These are phyloP conservation scores for Dolichopus griseipennis DNA, from an alignment of 2,888 invertebrate species.

Conservation along the genomic window DNA sequence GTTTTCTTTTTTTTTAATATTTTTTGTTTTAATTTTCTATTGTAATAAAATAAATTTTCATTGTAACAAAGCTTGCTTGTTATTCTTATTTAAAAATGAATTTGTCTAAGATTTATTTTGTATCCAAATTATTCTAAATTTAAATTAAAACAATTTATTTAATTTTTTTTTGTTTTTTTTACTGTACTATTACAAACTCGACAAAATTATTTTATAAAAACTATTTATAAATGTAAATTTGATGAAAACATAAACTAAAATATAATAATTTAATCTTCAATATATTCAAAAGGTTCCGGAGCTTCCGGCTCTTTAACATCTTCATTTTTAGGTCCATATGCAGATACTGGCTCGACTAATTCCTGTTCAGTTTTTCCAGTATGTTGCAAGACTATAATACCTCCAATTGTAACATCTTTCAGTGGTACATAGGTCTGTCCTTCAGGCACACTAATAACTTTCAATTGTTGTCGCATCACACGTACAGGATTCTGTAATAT, in stretches of 20 bases:
- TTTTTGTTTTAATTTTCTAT: no score
- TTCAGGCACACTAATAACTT: slow-evolving; percentile 69
- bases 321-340: slow-evolving; percentile 81
- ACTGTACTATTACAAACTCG: no score
- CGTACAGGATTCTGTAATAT: slow-evolving; percentile 91
- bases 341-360: slow-evolving; percentile 86
- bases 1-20: no score
- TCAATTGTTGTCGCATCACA: slow-evolving; percentile 83
- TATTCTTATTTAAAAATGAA: no score
- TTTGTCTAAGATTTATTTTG: no score
- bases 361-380: slow-evolving; percentile 68
- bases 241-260: not conserved
- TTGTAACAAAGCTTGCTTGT: no score
- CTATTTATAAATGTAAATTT: not conserved
- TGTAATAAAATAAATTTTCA: no score
- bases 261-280: slow-evolving; percentile 54
- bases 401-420: slow-evolving; percentile 90
- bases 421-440: slow-evolving; percentile 73
- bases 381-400: slow-evolving; percentile 90
- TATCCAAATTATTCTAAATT: no score
- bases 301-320: slow-evolving; percentile 96
- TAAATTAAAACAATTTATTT: no score
- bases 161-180: not conserved
- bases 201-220: no score
- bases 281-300: slow-evolving; percentile 95